These are phyloP conservation scores for Lithosia quadra DNA, from an alignment of 2,888 invertebrate species.

Conservation along the genomic window DNA sequence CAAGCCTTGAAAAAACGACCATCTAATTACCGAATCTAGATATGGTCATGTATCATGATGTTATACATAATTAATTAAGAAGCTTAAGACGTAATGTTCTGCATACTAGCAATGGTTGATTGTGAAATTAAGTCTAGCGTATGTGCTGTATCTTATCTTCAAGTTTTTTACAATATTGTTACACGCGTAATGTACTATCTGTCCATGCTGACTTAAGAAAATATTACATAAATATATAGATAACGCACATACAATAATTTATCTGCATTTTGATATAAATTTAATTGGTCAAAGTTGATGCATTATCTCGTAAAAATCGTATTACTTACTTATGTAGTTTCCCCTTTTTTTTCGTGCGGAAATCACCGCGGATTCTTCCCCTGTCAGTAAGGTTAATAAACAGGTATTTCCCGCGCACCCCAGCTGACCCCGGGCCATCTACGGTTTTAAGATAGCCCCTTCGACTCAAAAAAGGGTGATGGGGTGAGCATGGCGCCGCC, in stretches of 20 bases:
- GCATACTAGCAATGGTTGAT: neutral
- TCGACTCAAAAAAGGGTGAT: too few relatives aligned
- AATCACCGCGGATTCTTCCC: too few relatives aligned
- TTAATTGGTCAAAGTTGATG: neutral
- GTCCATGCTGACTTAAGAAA: constrained; percentile 6
- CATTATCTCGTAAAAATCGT: too few relatives aligned
- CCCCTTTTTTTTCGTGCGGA: too few relatives aligned
- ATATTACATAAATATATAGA: constrained; percentile 27
- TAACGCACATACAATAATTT: constrained; percentile 16
- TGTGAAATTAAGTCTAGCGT: neutral
- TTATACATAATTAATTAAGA: neutral
- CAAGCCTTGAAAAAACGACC: too few relatives aligned
- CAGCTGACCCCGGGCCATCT: too few relatives aligned
- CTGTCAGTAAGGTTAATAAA: too few relatives aligned
- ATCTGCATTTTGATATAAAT: constrained; percentile 1
- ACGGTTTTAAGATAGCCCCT: too few relatives aligned
- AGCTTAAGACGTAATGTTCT: neutral
- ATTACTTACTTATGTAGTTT: too few relatives aligned
- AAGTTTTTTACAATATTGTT: constrained; percentile 22
- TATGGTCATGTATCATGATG: neutral
- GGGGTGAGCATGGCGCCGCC: too few relatives aligned
- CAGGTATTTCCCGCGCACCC: too few relatives aligned
- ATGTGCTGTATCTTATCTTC: constrained; percentile 14
- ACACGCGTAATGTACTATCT: neutral
- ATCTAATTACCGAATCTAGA: too few relatives aligned